Evolutionary conservation across 2,797 vertebrate genomes (phyloP).

Genomic region (Megalops cyprinoides): DNA sequence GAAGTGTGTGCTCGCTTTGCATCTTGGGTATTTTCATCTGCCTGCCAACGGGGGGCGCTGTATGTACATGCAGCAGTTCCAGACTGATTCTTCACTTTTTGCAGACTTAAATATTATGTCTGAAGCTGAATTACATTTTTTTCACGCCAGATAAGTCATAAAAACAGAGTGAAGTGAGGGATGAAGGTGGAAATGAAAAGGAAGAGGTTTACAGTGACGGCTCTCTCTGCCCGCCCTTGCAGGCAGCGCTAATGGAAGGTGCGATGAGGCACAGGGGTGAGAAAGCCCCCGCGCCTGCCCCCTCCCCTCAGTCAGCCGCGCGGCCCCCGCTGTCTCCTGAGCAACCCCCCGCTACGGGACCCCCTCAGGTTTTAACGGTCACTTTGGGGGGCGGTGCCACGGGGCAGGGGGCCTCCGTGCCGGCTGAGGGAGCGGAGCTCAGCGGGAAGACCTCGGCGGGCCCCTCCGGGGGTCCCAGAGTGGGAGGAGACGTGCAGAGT

Average conservation of each 20-base stretch:
- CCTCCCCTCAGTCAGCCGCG: constrained; percentile 8
- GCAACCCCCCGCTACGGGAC: constrained; percentile 29
- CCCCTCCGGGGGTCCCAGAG: constrained; percentile 47
- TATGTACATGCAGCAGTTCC: background rate
- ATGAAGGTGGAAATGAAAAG: background rate
- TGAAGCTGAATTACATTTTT: background rate
- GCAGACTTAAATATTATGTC: background rate
- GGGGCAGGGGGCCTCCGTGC: constrained; percentile 26
- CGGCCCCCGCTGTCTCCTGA: constrained; percentile 41
- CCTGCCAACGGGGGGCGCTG: background rate
- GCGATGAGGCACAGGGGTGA: constrained; percentile 47
- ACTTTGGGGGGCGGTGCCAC: constrained; percentile 40
- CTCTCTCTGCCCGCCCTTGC: constrained; percentile 6
- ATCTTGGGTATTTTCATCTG: background rate
- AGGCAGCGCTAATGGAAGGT: constrained; percentile 63
- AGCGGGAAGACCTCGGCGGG: constrained; percentile 39
- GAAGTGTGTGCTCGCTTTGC: too few species aligned
- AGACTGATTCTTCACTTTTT: background rate
- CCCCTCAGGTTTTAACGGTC: constrained; percentile 28
- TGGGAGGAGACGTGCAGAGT: constrained; percentile 35
- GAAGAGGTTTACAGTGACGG: background rate
- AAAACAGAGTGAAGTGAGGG: background rate
- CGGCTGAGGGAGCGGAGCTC: constrained; percentile 37
- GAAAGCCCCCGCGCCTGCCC: constrained; percentile 28
- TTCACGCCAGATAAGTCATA: background rate